Evolutionary conservation across 2,888 invertebrate genomes (phyloP).

Genomic region (Ochropacha duplaris): DNA sequence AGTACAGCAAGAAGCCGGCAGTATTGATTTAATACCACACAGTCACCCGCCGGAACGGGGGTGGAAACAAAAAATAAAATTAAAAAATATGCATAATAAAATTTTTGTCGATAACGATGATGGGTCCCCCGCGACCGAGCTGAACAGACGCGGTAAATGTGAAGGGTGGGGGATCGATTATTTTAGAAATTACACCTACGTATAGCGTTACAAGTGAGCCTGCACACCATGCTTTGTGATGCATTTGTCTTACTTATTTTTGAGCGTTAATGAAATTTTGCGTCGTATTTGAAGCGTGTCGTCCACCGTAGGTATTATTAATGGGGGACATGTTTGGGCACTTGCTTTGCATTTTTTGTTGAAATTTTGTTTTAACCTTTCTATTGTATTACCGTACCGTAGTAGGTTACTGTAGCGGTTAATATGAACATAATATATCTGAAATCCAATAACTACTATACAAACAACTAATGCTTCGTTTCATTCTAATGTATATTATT

Average conservation of each 20-base stretch:
- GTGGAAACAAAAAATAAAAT: slow-evolving; percentile 72
- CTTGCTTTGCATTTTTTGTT: background rate
- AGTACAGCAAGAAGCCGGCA: slow-evolving; percentile 44
- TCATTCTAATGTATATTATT: too few relatives aligned
- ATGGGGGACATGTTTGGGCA: background rate
- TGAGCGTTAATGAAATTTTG: background rate
- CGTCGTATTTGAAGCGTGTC: background rate
- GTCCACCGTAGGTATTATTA: background rate
- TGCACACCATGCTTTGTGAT: background rate
- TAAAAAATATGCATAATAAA: slow-evolving; percentile 79
- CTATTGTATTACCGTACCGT: background rate
- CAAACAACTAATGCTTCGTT: too few relatives aligned
- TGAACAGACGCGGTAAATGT: slow-evolving; percentile 54
- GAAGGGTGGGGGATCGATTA: slow-evolving; percentile 65
- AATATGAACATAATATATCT: too few relatives aligned
- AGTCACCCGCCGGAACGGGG: slow-evolving; percentile 49
- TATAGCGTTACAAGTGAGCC: slow-evolving; percentile 24
- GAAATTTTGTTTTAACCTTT: too few relatives aligned
- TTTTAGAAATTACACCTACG: slow-evolving; percentile 57
- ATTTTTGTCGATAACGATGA: slow-evolving; percentile 74
- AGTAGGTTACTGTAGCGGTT: too few relatives aligned
- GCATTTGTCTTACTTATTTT: background rate
- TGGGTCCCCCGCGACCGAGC: slow-evolving; percentile 52
- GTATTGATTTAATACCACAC: slow-evolving; percentile 68
- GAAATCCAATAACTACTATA: too few relatives aligned